Evolutionary conservation across 2,113 vertebrate species (phyloP).

Genomic region (Cottus gobio): DNA sequence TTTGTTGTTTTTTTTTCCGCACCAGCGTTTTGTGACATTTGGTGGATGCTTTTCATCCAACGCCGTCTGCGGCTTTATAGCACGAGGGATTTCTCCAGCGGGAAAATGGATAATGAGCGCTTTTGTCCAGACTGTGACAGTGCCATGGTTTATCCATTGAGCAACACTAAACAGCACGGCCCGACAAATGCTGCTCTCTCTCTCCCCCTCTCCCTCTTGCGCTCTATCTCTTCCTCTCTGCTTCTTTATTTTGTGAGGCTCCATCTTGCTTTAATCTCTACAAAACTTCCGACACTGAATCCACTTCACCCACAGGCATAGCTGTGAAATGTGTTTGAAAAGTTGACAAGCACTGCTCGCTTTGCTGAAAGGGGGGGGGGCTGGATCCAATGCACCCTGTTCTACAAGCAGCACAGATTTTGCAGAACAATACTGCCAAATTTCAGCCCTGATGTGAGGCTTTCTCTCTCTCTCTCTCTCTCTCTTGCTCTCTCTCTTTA

Average conservation of each 20-base stretch:
- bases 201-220: not conserved
- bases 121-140: slow-evolving; percentile 50
- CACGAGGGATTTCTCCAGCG: slow-evolving; percentile 11
- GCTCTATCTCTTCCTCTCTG: not conserved
- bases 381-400: slow-evolving; percentile 17
- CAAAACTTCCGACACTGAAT: slow-evolving; percentile 33
- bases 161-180: slow-evolving; percentile 36
- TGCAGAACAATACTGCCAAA: slow-evolving; percentile 12
- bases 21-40: slow-evolving; percentile 63
- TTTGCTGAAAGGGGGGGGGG: slow-evolving; percentile 22
- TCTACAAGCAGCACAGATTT: slow-evolving; percentile 33
- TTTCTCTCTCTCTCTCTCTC: not conserved
- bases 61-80: slow-evolving; percentile 18
- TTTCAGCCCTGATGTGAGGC: slow-evolving; percentile 1
- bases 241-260: slow-evolving; percentile 12
- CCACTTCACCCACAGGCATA: slow-evolving; percentile 29
- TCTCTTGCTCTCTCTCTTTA: not conserved
- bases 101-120: slow-evolving; percentile 60
- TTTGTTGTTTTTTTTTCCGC: slow-evolving; percentile 49
- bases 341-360: slow-evolving; percentile 43
- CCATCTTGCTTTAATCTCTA: slow-evolving; percentile 41
- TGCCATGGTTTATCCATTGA: slow-evolving; percentile 34
- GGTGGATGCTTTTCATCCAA: slow-evolving; percentile 41
- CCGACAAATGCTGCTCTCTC: slow-evolving; percentile 40
- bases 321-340: slow-evolving; percentile 28